Conservation (phyloP, 2,888 invertebrate species). For the Xestobium rufovillosum region DNA sequence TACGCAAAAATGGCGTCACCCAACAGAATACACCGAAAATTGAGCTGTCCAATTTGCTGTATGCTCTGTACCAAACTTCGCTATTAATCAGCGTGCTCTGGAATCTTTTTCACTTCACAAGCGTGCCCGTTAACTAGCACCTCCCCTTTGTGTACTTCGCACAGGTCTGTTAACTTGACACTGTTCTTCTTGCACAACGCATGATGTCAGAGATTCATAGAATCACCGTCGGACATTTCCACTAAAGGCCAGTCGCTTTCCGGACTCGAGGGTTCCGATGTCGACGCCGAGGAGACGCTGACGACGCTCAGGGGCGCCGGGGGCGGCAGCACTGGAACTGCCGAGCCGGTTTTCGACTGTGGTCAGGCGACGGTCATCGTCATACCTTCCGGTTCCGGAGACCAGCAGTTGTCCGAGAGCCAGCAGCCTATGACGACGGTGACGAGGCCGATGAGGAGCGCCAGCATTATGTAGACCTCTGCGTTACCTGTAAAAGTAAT, state of each 20-base stretch:
- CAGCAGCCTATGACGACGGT: constrained; percentile 70
- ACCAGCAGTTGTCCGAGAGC: constrained; percentile 73
- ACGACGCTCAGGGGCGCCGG: constrained; percentile 31
- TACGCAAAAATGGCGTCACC: too few relatives aligned
- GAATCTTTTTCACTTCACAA: neutral
- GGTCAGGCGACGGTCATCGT: constrained; percentile 63
- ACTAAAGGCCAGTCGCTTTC: constrained; percentile 43
- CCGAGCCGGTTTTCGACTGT: constrained; percentile 52
- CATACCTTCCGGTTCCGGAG: constrained; percentile 61
- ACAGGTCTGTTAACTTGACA: neutral
- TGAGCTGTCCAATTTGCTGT: too few relatives aligned
- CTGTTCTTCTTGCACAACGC: constrained; percentile 31
- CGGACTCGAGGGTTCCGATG: constrained; percentile 33
- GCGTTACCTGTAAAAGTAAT: constrained; percentile 56
- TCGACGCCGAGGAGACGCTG: constrained; percentile 19
- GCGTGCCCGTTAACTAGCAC: neutral
- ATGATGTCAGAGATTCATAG: constrained; percentile 35
- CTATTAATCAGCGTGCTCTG: neutral
- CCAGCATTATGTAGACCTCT: constrained; percentile 67
- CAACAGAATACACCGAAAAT: too few relatives aligned
- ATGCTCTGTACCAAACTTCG: too few relatives aligned
- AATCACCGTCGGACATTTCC: constrained; percentile 34
- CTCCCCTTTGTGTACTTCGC: too few relatives aligned
- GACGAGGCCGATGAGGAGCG: constrained; percentile 62
- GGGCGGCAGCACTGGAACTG: constrained; percentile 24